A percentile compares a stretch with the other conserved stretches of the same genome.
Evolutionary conservation across 2,113 vertebrate genomes (phyloP).

Genomic region (Labrus mixtus): DNA sequence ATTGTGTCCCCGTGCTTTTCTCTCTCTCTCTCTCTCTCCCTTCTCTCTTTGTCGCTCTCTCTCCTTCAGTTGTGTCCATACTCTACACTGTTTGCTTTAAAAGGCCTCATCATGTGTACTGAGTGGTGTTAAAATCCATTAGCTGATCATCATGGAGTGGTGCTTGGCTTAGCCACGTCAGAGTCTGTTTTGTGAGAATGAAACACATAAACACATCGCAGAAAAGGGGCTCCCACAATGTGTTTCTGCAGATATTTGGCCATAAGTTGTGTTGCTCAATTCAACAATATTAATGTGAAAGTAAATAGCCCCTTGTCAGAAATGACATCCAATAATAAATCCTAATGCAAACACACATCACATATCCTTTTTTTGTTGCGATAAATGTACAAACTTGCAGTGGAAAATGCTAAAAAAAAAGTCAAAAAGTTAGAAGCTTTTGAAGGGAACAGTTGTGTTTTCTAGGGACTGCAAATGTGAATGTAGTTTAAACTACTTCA

Average conservation of each 20-base stretch:
- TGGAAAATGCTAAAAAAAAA: too few relatives aligned
- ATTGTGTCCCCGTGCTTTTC: too few relatives aligned
- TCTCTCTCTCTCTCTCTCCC: neutral
- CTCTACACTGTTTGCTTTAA: conserved; percentile 30
- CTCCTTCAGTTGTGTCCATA: neutral
- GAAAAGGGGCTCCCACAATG: neutral
- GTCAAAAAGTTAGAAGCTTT: neutral
- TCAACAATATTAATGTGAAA: neutral
- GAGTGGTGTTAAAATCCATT: conserved; percentile 47
- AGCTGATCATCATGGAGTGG: conserved; percentile 32
- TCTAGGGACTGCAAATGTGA: neutral
- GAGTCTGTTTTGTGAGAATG: neutral
- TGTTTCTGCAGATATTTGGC: neutral
- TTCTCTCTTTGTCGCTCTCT: neutral
- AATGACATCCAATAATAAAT: neutral
- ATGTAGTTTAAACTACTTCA: too few relatives aligned
- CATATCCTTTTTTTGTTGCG: neutral
- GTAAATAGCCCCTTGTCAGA: neutral
- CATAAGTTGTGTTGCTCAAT: neutral
- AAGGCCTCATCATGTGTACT: conserved; percentile 19
- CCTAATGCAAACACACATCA: neutral
- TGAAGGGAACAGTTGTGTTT: conserved; percentile 1
- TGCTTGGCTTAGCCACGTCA: conserved; percentile 17
- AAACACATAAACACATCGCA: neutral
- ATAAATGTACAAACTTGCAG: neutral